Base-by-base conservation (phyloP, 2,797 vertebrate genomes). In the Lutjanus campechanus region DNA sequence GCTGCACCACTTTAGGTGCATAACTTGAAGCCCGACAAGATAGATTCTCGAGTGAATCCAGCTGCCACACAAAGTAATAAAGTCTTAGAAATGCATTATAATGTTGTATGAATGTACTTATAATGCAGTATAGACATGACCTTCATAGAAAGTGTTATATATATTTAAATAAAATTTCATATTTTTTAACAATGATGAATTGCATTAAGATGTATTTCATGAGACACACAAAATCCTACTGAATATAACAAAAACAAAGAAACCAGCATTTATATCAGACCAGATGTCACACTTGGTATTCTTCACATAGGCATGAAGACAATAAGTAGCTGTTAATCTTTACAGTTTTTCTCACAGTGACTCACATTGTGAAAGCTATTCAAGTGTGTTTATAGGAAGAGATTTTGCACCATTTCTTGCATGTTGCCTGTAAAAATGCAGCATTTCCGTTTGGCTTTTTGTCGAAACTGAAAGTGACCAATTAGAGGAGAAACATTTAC, bases 401-500 rank as follows among this genome's bases (percentile, higher is more conserved):
- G 0, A n/a, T n/a, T 70, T 41, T 53, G 15, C 36, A 15, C 15
- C 12, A 1, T 22, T 25, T 44, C 20, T 19, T 13, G 16, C 13
- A 29, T 40, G 9, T 5, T 20, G 11, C 41, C 20, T 5, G n/a
- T n/a, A 25, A 47, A 20, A 58, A 47, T 8, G 51, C 7, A 50
- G 53, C 54, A 44, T 73, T 65, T 55, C 29, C 61, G 19, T 67
- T 79, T 61, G 46, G 13, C 58, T 76, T 68, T 55, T 59, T 22
- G 9, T 59, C 63, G 36, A 17, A 55, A 63, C 51, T 61, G 12
- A 70, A 56, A 64, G 17, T 19, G 6, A 44, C 15, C 56, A 75
- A 75, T 75, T 29, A 76, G 29, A 46, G 46, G 49, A 56, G 15
- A 40, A 78, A 50, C 60, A 59, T 76, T 64, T 61, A 47, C 46